phyloP scores from a whole-genome alignment of 2,797 vertebrate species.

The Ficedula albicollis region DNA sequence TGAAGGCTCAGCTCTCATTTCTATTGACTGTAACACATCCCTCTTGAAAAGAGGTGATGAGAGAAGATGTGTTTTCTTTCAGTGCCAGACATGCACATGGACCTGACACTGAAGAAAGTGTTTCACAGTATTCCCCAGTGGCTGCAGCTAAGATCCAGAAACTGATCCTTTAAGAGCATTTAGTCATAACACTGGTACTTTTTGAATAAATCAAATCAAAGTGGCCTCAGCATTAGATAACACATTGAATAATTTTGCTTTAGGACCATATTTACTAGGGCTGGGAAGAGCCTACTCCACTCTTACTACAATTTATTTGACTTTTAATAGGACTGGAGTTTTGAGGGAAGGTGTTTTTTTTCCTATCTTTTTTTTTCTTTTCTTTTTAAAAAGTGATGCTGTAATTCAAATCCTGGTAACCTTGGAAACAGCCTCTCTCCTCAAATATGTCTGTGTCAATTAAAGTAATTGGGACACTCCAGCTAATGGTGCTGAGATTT shows the following conservation, averaged over 20 bases:
- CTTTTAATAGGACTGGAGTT: not conserved
- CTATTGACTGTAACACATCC: not conserved
- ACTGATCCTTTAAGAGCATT: not conserved
- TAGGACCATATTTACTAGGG: not conserved
- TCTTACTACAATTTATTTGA: not conserved
- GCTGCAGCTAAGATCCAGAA: slow-evolving; percentile 5
- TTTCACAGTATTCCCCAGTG: not conserved
- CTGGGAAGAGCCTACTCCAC: not conserved
- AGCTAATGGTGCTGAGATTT: slow-evolving; percentile 36
- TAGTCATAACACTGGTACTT: slow-evolving; percentile 7
- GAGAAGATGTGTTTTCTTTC: not conserved
- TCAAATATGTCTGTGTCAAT: slow-evolving; percentile 36
- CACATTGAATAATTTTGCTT: not conserved
- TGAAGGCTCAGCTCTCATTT: not conserved
- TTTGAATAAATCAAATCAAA: not conserved
- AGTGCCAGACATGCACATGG: not conserved
- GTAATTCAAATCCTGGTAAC: slow-evolving; percentile 38
- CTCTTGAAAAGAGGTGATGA: not conserved
- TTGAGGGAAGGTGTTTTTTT: not conserved
- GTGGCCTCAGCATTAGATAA: not conserved
- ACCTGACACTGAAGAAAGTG: not conserved
- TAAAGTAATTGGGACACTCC: slow-evolving; percentile 63
- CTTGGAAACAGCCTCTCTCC: slow-evolving; percentile 51
- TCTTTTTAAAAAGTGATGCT: not conserved
- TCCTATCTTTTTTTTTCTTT: no score